Evolutionary conservation across 2,888 invertebrate genomes (phyloP).

Genomic region (Trichogramma evanescens): DNA sequence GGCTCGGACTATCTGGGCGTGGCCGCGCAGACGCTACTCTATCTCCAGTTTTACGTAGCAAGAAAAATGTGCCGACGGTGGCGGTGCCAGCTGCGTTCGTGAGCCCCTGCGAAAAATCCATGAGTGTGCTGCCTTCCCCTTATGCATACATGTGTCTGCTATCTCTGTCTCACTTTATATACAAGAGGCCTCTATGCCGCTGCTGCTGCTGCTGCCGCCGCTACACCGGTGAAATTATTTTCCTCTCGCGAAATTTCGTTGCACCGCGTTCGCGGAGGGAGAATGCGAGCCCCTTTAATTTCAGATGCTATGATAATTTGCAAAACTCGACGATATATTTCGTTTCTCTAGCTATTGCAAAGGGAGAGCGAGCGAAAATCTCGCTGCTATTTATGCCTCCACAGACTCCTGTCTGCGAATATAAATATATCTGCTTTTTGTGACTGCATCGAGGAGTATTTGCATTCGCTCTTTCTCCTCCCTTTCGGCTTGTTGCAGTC

Average conservation of each 20-base stretch:
- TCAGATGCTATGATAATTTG: slow-evolving; percentile 45
- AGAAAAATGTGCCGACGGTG: slow-evolving; percentile 13
- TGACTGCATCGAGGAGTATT: slow-evolving; percentile 8
- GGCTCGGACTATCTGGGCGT: slow-evolving; percentile 39
- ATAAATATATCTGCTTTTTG: not conserved
- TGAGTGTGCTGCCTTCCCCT: no score
- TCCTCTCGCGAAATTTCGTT: slow-evolving; percentile 29
- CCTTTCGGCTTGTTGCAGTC: not conserved
- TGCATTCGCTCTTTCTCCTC: not conserved
- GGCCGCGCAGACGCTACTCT: slow-evolving; percentile 45
- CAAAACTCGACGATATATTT: slow-evolving; percentile 15
- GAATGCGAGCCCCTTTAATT: slow-evolving; percentile 43
- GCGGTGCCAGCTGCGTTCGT: no score
- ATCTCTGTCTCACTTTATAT: no score
- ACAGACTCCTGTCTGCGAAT: no score
- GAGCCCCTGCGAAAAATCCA: no score
- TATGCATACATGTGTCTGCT: no score
- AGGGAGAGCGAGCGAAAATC: no score
- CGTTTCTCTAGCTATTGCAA: no score
- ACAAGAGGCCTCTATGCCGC: not conserved
- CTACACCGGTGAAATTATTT: slow-evolving; percentile 36
- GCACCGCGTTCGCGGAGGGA: slow-evolving; percentile 16
- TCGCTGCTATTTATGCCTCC: no score
- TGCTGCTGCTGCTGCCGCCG: not conserved
- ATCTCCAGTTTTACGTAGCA: not conserved